A percentile compares a stretch with the other conserved stretches of the same genome.
phyloP scores from a whole-genome alignment of 1,140 invertebrate species.

The Anadara kagoshimensis region DNA sequence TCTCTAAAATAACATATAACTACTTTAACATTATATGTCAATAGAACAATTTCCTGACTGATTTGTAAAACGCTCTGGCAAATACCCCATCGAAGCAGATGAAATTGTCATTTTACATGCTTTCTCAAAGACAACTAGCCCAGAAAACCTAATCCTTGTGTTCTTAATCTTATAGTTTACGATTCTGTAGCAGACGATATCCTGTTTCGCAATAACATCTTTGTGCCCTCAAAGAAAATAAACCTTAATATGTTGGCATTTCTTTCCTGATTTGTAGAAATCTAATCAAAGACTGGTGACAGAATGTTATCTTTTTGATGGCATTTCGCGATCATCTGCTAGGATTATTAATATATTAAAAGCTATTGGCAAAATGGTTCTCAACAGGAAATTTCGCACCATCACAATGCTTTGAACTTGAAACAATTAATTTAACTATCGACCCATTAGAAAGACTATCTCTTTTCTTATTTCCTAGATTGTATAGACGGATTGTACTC shows the following conservation, averaged over 20 bases:
- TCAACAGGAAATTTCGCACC: slow-evolving; percentile 35
- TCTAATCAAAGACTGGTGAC: slow-evolving; percentile 21
- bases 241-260: slow-evolving; percentile 18
- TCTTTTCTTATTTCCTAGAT: slow-evolving; percentile 16
- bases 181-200: too few species aligned
- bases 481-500: slow-evolving; percentile 2
- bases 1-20: too few species aligned
- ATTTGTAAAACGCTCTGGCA: too few species aligned
- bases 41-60: too few species aligned
- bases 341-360: slow-evolving; percentile 39
- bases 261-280: slow-evolving; percentile 16
- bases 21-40: too few species aligned
- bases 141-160: too few species aligned
- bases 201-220: too few species aligned
- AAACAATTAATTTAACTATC: slow-evolving; percentile 35
- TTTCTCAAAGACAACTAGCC: too few species aligned
- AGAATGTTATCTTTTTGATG: slow-evolving; percentile 6
- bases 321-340: slow-evolving; percentile 13
- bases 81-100: too few species aligned
- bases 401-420: slow-evolving; percentile 31
- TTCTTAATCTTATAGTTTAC: too few species aligned
- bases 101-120: too few species aligned
- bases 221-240: slow-evolving; percentile 16
- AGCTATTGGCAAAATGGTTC: slow-evolving; percentile 37
- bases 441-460: slow-evolving; percentile 12